Percentiles rank a stretch among this genome's conserved stretches.
Evolutionary conservation across 2,888 invertebrate genomes (phyloP).

Genomic region (Orchesellides sinensis): DNA sequence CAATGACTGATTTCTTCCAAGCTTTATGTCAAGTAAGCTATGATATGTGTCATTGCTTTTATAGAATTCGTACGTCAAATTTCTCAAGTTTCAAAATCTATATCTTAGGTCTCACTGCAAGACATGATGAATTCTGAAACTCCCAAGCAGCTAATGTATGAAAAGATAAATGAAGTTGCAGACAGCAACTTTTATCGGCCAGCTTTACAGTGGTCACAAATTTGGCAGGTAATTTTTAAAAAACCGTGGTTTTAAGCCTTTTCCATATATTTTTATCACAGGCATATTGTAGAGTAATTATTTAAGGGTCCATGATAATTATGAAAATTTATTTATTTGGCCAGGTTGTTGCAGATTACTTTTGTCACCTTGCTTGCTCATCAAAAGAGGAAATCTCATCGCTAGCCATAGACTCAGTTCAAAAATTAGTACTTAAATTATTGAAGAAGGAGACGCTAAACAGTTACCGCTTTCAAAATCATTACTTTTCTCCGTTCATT

Average conservation of each 20-base stretch:
- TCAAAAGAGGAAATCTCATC: slow-evolving; percentile 69
- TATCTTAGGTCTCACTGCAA: slow-evolving; percentile 59
- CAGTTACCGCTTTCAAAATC: slow-evolving; percentile 68
- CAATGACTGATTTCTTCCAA: slow-evolving; percentile 68
- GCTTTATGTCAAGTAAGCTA: slow-evolving; percentile 64
- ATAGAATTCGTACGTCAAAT: background rate
- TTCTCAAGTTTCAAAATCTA: background rate
- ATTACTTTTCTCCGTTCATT: slow-evolving; percentile 65
- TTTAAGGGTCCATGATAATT: background rate
- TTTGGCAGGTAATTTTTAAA: slow-evolving; percentile 64
- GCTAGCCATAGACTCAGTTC: slow-evolving; percentile 67
- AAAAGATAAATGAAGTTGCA: slow-evolving; percentile 68
- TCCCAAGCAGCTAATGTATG: slow-evolving; percentile 65
- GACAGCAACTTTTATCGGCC: slow-evolving; percentile 64
- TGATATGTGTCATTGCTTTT: background rate
- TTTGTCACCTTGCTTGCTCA: slow-evolving; percentile 69
- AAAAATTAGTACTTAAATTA: slow-evolving; percentile 57
- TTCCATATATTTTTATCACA: background rate
- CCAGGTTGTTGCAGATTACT: slow-evolving; percentile 68
- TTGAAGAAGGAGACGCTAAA: slow-evolving; percentile 64
- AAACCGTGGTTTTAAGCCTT: background rate
- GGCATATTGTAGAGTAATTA: background rate
- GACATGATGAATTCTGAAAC: slow-evolving; percentile 67
- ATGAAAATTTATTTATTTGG: background rate
- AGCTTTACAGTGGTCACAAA: slow-evolving; percentile 64